Conservation (phyloP, 2,888 invertebrate species). For the Habroteleia sp. region DNA sequence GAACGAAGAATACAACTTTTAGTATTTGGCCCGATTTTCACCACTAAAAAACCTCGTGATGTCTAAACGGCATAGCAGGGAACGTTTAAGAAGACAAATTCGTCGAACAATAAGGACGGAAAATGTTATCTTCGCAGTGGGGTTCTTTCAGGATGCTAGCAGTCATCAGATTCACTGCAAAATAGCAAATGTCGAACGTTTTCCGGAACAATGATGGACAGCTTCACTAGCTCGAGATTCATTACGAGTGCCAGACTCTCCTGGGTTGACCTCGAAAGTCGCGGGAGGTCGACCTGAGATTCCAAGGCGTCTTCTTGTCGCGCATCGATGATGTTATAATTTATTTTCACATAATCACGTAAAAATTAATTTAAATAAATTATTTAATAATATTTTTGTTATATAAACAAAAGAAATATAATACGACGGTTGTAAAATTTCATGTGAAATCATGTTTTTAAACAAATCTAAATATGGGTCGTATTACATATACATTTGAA, state of each 20-base stretch:
- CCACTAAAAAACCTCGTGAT: slow-evolving; percentile 72
- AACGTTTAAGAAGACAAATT: slow-evolving; percentile 76
- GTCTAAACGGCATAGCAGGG: slow-evolving; percentile 69
- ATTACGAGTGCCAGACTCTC: slow-evolving; percentile 78
- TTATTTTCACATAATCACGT: too few species aligned
- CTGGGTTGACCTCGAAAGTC: slow-evolving; percentile 73
- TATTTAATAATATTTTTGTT: too few species aligned
- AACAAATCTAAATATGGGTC: too few species aligned
- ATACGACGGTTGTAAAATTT: too few species aligned
- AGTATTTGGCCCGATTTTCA: slow-evolving; percentile 48
- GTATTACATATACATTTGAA: too few species aligned
- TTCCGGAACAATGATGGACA: slow-evolving; percentile 64
- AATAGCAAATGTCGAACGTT: slow-evolving; percentile 54
- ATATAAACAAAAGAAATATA: too few species aligned
- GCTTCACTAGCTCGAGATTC: slow-evolving; percentile 71
- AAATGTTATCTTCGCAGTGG: slow-evolving; percentile 76
- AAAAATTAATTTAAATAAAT: too few species aligned
- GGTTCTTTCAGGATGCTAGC: slow-evolving; percentile 65
- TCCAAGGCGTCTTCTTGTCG: slow-evolving; percentile 66
- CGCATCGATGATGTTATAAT: too few species aligned
- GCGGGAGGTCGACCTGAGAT: slow-evolving; percentile 71
- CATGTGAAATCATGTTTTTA: too few species aligned
- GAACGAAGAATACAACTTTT: not conserved
- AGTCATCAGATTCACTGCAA: slow-evolving; percentile 38
- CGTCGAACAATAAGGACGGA: slow-evolving; percentile 75